Percentiles rank a stretch among this genome's conserved stretches.
These are phyloP conservation scores for Platynereis dumerilii DNA, from an alignment of 2,888 invertebrate species.

Conservation along the genomic window DNA sequence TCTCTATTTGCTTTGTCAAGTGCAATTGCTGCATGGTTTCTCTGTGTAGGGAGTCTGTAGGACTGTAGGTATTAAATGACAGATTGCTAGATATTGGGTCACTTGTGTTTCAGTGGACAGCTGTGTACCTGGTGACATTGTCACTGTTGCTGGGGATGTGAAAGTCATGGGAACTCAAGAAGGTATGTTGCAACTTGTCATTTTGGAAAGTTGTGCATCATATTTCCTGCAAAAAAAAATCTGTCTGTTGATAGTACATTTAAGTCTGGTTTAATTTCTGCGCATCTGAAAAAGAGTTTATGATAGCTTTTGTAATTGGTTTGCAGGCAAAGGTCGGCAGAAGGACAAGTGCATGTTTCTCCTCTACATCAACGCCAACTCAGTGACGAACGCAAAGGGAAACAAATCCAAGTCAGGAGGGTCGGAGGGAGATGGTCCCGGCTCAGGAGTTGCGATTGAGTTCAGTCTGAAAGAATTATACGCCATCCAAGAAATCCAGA, in stretches of 20 bases:
- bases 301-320: no score
- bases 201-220: no score
- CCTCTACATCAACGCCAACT: slow-evolving; percentile 81
- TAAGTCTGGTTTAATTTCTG: no score
- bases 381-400: slow-evolving; percentile 74
- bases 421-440: slow-evolving; percentile 14
- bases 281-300: no score
- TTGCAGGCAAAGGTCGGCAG: slow-evolving; percentile 50
- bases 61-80: no score
- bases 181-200: no score
- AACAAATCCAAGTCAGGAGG: slow-evolving; percentile 32
- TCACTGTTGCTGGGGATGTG: slow-evolving; percentile 85
- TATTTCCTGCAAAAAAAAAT: no score
- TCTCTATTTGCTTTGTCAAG: no score
- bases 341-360: slow-evolving; percentile 65
- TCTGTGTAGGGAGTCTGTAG: no score
- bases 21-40: no score
- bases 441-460: slow-evolving; percentile 67
- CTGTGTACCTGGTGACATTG: slow-evolving; percentile 86
- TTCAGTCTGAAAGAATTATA: slow-evolving; percentile 78
- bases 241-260: no score
- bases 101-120: slow-evolving; percentile 74
- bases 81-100: no score
- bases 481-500: slow-evolving; percentile 75
- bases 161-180: slow-evolving; percentile 66